Evolutionary conservation across 2,888 invertebrate species (phyloP).

Genomic region (Cinara cedri): DNA sequence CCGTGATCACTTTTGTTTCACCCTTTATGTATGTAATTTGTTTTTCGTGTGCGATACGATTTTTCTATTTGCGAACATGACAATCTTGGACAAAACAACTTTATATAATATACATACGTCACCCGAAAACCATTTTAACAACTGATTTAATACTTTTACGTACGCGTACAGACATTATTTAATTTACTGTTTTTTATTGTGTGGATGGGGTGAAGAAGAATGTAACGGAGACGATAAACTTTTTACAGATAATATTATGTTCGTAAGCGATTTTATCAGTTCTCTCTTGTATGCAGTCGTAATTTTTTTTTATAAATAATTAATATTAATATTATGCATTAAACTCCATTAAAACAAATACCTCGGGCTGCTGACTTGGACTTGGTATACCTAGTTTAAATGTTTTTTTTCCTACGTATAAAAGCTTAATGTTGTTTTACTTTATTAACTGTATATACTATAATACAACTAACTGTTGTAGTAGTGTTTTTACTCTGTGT

Average conservation of each 20-base stretch:
- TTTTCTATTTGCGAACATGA: neutral
- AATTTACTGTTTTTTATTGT: neutral
- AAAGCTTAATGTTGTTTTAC: slow-evolving; percentile 42
- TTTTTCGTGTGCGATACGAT: neutral
- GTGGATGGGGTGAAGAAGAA: no score
- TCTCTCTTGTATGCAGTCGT: neutral
- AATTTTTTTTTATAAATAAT: slow-evolving; percentile 15
- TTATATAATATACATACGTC: neutral
- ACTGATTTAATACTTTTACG: neutral
- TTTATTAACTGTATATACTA: slow-evolving; percentile 14
- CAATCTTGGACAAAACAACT: no score
- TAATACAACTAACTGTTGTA: no score
- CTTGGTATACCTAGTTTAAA: no score
- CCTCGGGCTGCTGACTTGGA: slow-evolving; percentile 1
- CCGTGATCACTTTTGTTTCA: no score
- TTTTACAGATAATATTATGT: slow-evolving; percentile 25
- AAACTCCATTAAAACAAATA: slow-evolving; percentile 33
- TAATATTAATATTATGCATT: slow-evolving; percentile 1
- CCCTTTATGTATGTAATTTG: no score
- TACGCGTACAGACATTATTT: neutral
- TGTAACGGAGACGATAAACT: neutral
- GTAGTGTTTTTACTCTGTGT: no score
- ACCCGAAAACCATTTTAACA: neutral
- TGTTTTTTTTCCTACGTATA: neutral
- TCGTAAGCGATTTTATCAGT: slow-evolving; percentile 28